phyloP scores from a whole-genome alignment of 2,797 vertebrate genomes.

The Clangula hyemalis region DNA sequence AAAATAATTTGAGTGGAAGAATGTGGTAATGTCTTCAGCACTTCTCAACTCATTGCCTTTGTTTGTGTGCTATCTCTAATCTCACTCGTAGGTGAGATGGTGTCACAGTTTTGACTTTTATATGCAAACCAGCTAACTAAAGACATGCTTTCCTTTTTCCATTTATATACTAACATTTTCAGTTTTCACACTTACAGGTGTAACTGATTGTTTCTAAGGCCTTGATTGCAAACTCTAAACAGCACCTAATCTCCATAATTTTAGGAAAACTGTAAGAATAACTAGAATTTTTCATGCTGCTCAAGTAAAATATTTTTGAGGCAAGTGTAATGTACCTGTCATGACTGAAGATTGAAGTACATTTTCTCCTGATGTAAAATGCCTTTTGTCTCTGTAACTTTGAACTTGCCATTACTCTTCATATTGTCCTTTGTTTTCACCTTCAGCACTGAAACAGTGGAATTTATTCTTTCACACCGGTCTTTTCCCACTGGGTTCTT shows the following conservation, averaged over 20 bases:
- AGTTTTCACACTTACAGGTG: constrained; percentile 38
- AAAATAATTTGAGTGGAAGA: constrained; percentile 40
- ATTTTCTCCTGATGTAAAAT: background rate
- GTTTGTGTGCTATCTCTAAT: constrained; percentile 51
- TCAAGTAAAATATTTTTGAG: background rate
- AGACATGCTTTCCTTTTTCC: constrained; percentile 2
- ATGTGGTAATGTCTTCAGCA: background rate
- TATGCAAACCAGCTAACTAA: constrained; percentile 58
- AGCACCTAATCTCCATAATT: constrained; percentile 3
- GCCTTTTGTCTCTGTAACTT: background rate
- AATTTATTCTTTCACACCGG: background rate
- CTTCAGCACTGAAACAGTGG: background rate
- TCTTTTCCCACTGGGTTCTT: background rate
- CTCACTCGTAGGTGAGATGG: constrained; percentile 49
- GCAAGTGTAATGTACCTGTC: background rate
- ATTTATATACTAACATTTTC: constrained; percentile 30
- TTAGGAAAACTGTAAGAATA: constrained; percentile 5
- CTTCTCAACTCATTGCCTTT: constrained; percentile 45
- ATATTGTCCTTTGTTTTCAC: background rate
- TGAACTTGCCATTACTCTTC: background rate
- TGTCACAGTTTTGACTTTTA: constrained; percentile 45
- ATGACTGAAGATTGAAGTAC: background rate
- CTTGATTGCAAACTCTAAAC: constrained; percentile 45
- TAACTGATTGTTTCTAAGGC: constrained; percentile 38
- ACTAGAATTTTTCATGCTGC: background rate